A percentile compares a stretch with the other conserved stretches of the same genome.
Evolutionary conservation across 2,888 invertebrate species (phyloP).

Genomic region (Lithosia quadra): DNA sequence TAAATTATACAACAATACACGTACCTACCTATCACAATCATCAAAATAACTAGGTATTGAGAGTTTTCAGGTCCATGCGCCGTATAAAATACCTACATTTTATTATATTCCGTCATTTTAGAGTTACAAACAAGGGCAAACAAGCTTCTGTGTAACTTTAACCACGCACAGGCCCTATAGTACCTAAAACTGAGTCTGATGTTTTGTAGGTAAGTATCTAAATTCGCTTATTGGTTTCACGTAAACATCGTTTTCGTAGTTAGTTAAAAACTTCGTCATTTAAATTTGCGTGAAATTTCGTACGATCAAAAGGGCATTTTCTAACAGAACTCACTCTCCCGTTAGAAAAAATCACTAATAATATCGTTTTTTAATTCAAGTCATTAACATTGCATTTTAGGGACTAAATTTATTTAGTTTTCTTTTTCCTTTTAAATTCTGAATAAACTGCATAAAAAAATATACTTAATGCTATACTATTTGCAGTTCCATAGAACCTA

Average conservation of each 20-base stretch:
- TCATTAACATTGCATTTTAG: no score
- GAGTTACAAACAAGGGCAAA: slow-evolving; percentile 1
- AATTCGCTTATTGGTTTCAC: slow-evolving; percentile 52
- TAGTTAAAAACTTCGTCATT: slow-evolving; percentile 17
- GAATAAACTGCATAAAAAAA: no score
- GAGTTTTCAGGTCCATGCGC: neutral
- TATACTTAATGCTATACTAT: no score
- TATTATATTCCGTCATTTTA: neutral
- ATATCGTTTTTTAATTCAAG: no score
- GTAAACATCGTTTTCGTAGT: slow-evolving; percentile 51
- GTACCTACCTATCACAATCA: neutral
- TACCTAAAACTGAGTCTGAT: slow-evolving; percentile 30
- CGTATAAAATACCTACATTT: neutral
- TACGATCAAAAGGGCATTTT: no score
- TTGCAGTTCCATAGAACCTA: no score
- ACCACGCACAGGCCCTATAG: neutral
- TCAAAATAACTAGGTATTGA: neutral
- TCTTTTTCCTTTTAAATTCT: no score
- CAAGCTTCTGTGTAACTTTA: neutral
- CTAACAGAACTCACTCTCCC: no score
- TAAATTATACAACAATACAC: no score
- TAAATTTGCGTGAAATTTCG: no score
- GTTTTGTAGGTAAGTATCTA: slow-evolving; percentile 30
- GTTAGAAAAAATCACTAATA: no score
- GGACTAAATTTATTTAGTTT: no score